Conservation (phyloP, 2,113 vertebrate species). For the Toxostoma redivivum region DNA sequence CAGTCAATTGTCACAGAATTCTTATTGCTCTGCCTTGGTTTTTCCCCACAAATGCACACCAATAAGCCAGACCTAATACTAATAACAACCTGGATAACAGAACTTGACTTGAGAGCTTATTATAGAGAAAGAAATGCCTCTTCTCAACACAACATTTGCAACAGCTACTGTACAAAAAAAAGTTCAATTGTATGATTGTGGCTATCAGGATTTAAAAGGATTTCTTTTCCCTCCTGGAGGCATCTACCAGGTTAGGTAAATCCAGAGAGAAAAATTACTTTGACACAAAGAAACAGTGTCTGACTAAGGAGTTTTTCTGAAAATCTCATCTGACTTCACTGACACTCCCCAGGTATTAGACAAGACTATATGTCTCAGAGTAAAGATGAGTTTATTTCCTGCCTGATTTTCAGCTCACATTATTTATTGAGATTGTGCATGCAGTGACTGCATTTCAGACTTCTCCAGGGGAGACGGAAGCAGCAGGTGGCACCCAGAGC, state of each 20-base stretch:
- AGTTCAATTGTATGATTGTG: neutral
- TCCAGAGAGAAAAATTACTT: neutral
- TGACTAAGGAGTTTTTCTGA: neutral
- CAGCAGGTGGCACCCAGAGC: neutral
- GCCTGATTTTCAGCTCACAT: neutral
- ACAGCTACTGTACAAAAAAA: neutral
- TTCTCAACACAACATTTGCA: neutral
- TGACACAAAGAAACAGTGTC: neutral
- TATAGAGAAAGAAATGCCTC: neutral
- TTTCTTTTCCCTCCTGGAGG: neutral
- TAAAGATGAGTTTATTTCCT: neutral
- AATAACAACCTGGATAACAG: neutral
- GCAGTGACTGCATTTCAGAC: neutral
- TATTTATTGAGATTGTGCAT: neutral
- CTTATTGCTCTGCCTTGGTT: neutral
- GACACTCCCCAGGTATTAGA: neutral
- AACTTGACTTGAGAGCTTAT: neutral
- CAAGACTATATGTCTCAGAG: neutral
- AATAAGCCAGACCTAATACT: neutral
- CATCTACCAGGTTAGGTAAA: neutral
- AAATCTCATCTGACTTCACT: neutral
- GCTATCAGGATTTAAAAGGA: neutral
- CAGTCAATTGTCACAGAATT: neutral
- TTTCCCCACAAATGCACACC: neutral
- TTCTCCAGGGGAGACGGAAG: neutral